A percentile compares a stretch with the other conserved stretches of the same genome.
phyloP scores from a whole-genome alignment of 2,113 vertebrate species.

The Oryzias melastigma region DNA sequence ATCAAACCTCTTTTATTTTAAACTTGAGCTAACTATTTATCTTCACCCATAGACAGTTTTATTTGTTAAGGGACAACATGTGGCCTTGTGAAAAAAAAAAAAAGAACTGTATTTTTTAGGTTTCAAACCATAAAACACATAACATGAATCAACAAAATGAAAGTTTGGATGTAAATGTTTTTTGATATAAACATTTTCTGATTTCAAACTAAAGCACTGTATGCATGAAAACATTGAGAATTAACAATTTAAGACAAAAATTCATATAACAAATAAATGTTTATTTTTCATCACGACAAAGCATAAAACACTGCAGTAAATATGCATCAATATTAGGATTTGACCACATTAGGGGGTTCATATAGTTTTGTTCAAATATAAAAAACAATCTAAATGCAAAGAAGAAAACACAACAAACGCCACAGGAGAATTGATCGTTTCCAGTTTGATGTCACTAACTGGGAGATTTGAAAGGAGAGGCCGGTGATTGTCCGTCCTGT shows the following conservation, averaged over 20 bases:
- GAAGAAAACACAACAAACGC: constrained; percentile 23
- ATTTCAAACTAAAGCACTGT: not conserved
- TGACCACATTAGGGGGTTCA: constrained; percentile 15
- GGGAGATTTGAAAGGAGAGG: not conserved
- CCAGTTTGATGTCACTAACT: not conserved
- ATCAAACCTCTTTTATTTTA: no score
- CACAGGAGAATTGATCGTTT: constrained; percentile 1
- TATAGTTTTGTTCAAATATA: constrained; percentile 18
- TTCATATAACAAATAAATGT: constrained; percentile 1
- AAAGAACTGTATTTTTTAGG: no score
- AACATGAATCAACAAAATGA: no score
- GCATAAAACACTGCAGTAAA: constrained; percentile 19
- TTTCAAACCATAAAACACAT: no score
- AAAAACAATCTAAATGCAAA: constrained; percentile 38
- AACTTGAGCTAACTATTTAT: no score
- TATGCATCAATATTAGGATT: constrained; percentile 4
- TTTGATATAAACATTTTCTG: no score
- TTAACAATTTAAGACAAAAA: not conserved
- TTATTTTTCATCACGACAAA: constrained; percentile 40
- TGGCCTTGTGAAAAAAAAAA: no score
- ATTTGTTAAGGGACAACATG: no score
- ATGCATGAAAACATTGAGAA: not conserved
- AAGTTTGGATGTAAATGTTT: no score
- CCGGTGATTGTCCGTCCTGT: constrained; percentile 12
- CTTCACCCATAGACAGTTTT: no score